Conservation (phyloP, 1,140 invertebrate genomes). For the Platyscapa corneri region DNA sequence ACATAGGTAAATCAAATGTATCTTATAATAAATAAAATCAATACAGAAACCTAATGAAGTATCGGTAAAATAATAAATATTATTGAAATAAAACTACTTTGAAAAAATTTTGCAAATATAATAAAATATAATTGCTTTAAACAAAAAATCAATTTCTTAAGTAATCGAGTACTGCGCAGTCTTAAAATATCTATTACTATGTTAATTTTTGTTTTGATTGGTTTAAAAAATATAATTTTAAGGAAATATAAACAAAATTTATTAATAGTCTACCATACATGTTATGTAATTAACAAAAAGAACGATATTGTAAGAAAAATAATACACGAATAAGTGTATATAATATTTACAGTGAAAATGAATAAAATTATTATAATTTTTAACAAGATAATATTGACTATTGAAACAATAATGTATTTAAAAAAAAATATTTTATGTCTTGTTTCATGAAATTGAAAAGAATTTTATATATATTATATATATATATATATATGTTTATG, state of each 20-base stretch:
- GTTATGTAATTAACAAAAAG: neutral
- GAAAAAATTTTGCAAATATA: neutral
- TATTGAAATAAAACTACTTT: neutral
- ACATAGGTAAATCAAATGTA: neutral
- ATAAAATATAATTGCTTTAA: neutral
- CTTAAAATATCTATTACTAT: neutral
- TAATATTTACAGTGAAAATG: too few species aligned
- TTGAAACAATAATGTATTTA: neutral
- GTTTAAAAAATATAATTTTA: neutral
- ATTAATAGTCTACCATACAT: neutral
- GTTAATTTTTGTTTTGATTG: neutral
- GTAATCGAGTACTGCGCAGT: too few species aligned
- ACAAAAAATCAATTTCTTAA: too few species aligned
- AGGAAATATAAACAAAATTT: neutral
- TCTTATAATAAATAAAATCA: neutral
- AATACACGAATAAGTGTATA: neutral
- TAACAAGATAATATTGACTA: neutral
- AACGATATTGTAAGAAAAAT: neutral
- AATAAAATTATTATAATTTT: too few species aligned
- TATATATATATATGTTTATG: too few species aligned
- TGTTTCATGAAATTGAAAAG: too few species aligned
- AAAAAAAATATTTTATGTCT: too few species aligned
- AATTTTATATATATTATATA: too few species aligned
- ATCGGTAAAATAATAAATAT: neutral
- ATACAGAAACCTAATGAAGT: neutral